Conservation (phyloP, 2,888 invertebrate genomes). For the Mythimna loreyi region DNA sequence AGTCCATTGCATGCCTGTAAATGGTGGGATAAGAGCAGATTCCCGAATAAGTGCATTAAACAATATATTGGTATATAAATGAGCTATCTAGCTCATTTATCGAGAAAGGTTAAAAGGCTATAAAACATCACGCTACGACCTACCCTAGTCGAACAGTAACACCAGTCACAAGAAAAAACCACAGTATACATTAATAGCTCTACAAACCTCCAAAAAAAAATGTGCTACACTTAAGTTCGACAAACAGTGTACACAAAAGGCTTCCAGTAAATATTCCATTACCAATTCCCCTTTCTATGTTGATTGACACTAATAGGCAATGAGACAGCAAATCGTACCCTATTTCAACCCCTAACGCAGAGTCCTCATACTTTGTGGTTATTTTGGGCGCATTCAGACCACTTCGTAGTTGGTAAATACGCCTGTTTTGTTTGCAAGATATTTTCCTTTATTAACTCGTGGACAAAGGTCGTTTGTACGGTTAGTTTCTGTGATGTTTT, state of each 20-base stretch:
- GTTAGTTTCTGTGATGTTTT: conserved; percentile 3
- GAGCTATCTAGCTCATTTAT: too few species aligned
- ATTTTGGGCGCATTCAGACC: conserved; percentile 24
- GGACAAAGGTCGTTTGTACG: not conserved
- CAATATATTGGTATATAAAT: too few species aligned
- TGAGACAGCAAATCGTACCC: conserved; percentile 58
- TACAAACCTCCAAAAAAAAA: not conserved
- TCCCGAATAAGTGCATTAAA: too few species aligned
- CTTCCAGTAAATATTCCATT: conserved; percentile 40
- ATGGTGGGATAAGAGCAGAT: too few species aligned
- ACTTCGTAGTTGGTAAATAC: conserved; percentile 41
- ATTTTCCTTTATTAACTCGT: conserved; percentile 18
- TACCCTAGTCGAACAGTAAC: too few species aligned
- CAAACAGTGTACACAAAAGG: conserved; percentile 24
- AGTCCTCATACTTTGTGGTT: conserved; percentile 33
- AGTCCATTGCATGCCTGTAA: too few species aligned
- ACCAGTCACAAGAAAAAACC: too few species aligned
- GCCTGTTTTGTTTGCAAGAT: conserved; percentile 19
- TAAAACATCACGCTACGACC: too few species aligned
- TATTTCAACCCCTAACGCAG: conserved; percentile 37
- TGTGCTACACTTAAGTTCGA: not conserved
- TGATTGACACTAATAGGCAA: conserved; percentile 60
- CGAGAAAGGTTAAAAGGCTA: too few species aligned
- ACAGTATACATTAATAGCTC: not conserved
- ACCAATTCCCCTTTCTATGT: conserved; percentile 34